A percentile compares a stretch with the other conserved stretches of the same genome.
These are phyloP conservation scores for Cephalopholis sonnerati DNA, from an alignment of 2,113 vertebrate species.

Conservation along the genomic window DNA sequence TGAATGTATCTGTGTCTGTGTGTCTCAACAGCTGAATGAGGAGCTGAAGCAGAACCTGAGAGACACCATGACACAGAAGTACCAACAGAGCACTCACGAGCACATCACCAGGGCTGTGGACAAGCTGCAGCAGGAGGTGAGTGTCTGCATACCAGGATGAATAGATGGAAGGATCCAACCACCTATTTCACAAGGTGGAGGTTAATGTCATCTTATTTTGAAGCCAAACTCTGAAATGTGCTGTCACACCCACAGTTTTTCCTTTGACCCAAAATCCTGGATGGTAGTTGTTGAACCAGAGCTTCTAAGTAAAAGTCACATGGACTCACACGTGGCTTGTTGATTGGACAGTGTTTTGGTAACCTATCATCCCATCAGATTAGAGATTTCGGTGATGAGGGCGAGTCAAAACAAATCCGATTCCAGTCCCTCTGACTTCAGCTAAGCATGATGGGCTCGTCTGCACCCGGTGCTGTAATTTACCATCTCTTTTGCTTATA, in stretches of 20 bases:
- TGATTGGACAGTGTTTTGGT: slow-evolving; percentile 22
- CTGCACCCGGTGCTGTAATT: slow-evolving; percentile 29
- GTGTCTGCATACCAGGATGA: background rate
- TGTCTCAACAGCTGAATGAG: slow-evolving; percentile 87
- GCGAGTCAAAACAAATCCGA: slow-evolving; percentile 47
- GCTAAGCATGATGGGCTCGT: slow-evolving; percentile 48
- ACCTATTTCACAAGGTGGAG: too few species aligned
- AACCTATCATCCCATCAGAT: slow-evolving; percentile 58
- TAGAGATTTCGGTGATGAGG: slow-evolving; percentile 58
- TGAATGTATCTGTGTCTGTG: slow-evolving; percentile 31
- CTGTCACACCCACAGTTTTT: too few species aligned
- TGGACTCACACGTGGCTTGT: slow-evolving; percentile 29
- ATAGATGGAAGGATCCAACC: background rate
- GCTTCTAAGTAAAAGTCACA: background rate
- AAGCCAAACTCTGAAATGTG: background rate
- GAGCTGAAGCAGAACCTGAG: slow-evolving; percentile 95
- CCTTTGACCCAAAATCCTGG: background rate
- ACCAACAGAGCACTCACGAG: slow-evolving; percentile 83
- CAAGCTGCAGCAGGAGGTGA: slow-evolving; percentile 86
- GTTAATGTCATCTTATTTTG: background rate
- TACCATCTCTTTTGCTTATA: slow-evolving; percentile 7
- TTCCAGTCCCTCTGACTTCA: slow-evolving; percentile 41
- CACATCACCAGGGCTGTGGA: slow-evolving; percentile 89
- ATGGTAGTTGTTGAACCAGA: background rate
- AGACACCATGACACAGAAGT: slow-evolving; percentile 92